Conservation (phyloP, 37 sponge, comb jelly and placozoan genomes). For the Corticium candelabrum region DNA sequence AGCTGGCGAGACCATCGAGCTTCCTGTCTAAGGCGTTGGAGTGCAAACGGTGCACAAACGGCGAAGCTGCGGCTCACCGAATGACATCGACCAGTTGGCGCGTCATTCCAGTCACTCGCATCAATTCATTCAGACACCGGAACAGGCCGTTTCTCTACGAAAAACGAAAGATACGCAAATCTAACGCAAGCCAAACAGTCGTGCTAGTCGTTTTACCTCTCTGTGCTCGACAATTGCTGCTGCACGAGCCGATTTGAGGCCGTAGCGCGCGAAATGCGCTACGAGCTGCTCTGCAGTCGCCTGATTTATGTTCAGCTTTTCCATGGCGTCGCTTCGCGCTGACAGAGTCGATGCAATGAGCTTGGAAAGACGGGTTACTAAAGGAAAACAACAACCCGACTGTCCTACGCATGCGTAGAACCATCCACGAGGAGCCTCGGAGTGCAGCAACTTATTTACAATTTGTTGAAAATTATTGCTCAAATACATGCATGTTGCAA, state of each 20-base stretch:
- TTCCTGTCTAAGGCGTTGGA: neutral
- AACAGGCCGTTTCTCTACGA: neutral
- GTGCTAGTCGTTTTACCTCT: neutral
- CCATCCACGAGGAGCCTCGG: no score
- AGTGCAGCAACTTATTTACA: no score
- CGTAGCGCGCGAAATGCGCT: neutral
- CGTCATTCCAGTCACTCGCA: neutral
- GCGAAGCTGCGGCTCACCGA: no score
- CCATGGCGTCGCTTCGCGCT: conserved; percentile 1
- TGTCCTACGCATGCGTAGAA: no score
- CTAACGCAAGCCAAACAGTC: neutral
- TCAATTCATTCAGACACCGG: neutral
- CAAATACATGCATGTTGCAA: no score
- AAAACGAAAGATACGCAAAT: neutral
- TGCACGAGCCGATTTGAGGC: neutral
- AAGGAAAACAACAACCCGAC: no score
- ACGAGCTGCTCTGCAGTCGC: neutral
- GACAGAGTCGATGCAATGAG: no score
- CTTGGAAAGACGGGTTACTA: no score
- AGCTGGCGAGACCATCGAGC: neutral
- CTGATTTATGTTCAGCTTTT: neutral
- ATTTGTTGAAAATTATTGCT: no score
- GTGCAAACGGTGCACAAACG: no score
- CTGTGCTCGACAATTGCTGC: neutral
- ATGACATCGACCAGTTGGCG: neutral